Evolutionary conservation across 2,888 invertebrate species (phyloP), one percentile per base, ranked within the genome.

Genomic region (Sicus ferrugineus): DNA sequence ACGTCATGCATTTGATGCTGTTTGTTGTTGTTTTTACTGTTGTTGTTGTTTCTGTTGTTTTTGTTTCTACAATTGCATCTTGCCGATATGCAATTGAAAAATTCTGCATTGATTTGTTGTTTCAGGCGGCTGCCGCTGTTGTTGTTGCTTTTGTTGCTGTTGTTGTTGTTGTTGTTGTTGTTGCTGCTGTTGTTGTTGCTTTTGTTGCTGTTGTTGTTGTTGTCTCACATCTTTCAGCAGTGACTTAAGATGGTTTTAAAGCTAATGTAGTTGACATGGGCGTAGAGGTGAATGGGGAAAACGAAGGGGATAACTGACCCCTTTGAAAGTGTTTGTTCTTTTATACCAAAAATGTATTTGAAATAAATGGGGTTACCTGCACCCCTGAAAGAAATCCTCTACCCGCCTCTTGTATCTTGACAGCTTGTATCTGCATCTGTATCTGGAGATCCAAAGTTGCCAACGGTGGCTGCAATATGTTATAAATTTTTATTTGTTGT

Each of bases 1-100:
- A 68, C 59, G 68, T 64, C 28, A 52, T 59, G 52, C 48, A 50
- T 52, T 42, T 9, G 19, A 31, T 11, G 34, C 11, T 31, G 34
- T 31, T 58, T 30, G 42, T 28, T 62, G 62, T 46, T 62, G 26
- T 1, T 46, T 21, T 19, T 46, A 30, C 19, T 19, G 28, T 28
- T 23, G 16, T 50, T 23, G 11, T 21, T 46, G 30, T 48, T 63
- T 34, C 19, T 54, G 38, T 23, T 65, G 54, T 23, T 65, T 31
- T 23, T 38, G 9, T 34, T 34, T 26, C 72, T 70, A 74, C 73
- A 72, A 73, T 73, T 79, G 79, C 73, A 70, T 77, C 74, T 50
- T n/a, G 50, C 16, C 54, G 54, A 26, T 23, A 23, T 26, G 54
- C 54, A 54, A 54, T 54, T 54, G 23, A 54, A 54, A 28, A 54